Evolutionary conservation across 2,888 invertebrate genomes (phyloP).

Genomic region (Capitulum mitella): DNA sequence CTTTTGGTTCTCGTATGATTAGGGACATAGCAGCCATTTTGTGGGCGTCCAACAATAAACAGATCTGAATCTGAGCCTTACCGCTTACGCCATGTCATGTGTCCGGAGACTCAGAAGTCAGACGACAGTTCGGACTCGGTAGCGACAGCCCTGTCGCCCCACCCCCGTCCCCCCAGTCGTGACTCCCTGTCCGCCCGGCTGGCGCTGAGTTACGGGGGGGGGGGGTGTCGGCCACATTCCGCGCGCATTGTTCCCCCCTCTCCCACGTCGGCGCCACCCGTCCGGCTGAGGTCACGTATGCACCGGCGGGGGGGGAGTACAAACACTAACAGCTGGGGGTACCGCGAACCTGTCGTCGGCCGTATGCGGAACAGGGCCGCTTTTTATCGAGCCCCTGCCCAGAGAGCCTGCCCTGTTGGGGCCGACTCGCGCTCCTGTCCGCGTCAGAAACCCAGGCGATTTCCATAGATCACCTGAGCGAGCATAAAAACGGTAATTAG

Average conservation of each 20-base stretch:
- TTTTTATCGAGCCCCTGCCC: neutral
- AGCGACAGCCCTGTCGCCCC: neutral
- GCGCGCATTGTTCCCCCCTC: neutral
- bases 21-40: too few relatives aligned
- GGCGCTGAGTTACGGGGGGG: neutral
- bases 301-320: neutral
- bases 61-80: too few relatives aligned
- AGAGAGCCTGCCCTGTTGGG: neutral
- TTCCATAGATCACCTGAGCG: neutral
- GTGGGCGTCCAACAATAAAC: too few relatives aligned
- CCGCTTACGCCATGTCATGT: too few relatives aligned
- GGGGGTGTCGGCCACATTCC: neutral
- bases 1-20: too few relatives aligned
- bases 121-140: too few relatives aligned
- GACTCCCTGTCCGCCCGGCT: neutral
- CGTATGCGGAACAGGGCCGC: neutral
- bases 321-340: neutral
- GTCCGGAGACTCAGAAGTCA: too few relatives aligned
- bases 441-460: neutral
- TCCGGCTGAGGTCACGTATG: neutral
- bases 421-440: neutral
- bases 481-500: slow-evolving; percentile 14
- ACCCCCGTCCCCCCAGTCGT: neutral
- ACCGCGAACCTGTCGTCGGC: neutral
- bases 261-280: neutral